A percentile compares a stretch with the other conserved stretches of the same genome.
These are phyloP conservation scores for Colostygia pectinataria DNA, from an alignment of 2,888 invertebrate species.

Conservation along the genomic window DNA sequence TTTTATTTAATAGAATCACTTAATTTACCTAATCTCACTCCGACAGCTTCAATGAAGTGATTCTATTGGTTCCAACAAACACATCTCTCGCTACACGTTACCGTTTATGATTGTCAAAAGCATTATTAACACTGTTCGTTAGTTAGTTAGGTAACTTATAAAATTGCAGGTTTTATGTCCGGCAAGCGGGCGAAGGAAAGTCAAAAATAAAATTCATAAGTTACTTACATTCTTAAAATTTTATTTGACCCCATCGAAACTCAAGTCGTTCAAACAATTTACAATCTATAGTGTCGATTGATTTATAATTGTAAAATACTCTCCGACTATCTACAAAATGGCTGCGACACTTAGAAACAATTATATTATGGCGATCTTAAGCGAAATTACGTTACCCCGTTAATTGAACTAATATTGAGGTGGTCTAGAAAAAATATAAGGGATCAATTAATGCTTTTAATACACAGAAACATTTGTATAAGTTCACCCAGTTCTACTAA, in stretches of 20 bases:
- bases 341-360: constrained; percentile 39
- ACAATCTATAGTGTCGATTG: constrained; percentile 68
- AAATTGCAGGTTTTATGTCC: too few species aligned
- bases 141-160: too few species aligned
- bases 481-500: too few species aligned
- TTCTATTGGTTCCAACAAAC: too few species aligned
- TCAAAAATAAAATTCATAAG: constrained; percentile 25
- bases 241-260: constrained; percentile 81
- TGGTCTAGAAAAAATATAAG: constrained; percentile 8
- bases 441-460: constrained; percentile 2
- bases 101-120: too few species aligned
- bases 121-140: too few species aligned
- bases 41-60: too few species aligned
- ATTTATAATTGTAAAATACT: constrained; percentile 53
- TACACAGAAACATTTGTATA: not conserved
- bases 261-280: constrained; percentile 73
- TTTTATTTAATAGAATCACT: too few species aligned
- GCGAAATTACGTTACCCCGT: constrained; percentile 53
- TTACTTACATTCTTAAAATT: constrained; percentile 72
- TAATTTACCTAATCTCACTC: too few species aligned
- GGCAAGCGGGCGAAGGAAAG: not conserved
- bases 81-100: too few species aligned
- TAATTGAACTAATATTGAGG: constrained; percentile 6
- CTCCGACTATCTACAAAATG: constrained; percentile 58
- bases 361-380: constrained; percentile 38